phyloP scores from a whole-genome alignment of 2,113 vertebrate species.

The Gallinago paraguaiae region DNA sequence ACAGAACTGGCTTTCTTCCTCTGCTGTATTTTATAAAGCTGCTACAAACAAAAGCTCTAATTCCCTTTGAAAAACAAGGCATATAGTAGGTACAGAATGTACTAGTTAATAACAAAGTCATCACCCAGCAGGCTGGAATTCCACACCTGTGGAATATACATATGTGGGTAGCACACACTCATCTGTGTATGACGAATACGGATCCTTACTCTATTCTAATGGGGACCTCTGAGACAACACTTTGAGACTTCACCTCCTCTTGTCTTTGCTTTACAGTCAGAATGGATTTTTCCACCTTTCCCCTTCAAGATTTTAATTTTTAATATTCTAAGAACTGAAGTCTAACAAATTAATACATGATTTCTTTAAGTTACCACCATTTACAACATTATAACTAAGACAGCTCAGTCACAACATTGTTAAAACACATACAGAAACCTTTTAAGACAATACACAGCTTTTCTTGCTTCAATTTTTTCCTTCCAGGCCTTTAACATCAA shows the following conservation, averaged over 20 bases:
- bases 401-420: background rate
- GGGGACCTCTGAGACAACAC: conserved; percentile 48
- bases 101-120: conserved; percentile 13
- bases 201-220: conserved; percentile 53
- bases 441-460: background rate
- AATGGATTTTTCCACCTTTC: background rate
- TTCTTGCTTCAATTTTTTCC: background rate
- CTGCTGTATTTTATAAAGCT: conserved; percentile 48
- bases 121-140: background rate
- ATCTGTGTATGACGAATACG: conserved; percentile 9
- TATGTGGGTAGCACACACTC: conserved; percentile 9
- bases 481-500: background rate
- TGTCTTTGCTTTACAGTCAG: background rate
- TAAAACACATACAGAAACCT: background rate
- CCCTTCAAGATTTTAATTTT: background rate
- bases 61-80: conserved; percentile 13
- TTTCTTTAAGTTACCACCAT: background rate
- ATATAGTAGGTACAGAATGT: background rate
- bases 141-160: background rate
- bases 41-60: background rate
- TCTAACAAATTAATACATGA: background rate
- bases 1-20: conserved; percentile 57
- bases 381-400: background rate
- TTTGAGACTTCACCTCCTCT: background rate
- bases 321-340: background rate